phyloP scores from a whole-genome alignment of 2,888 invertebrate genomes.

The Tupiocoris notatus region DNA sequence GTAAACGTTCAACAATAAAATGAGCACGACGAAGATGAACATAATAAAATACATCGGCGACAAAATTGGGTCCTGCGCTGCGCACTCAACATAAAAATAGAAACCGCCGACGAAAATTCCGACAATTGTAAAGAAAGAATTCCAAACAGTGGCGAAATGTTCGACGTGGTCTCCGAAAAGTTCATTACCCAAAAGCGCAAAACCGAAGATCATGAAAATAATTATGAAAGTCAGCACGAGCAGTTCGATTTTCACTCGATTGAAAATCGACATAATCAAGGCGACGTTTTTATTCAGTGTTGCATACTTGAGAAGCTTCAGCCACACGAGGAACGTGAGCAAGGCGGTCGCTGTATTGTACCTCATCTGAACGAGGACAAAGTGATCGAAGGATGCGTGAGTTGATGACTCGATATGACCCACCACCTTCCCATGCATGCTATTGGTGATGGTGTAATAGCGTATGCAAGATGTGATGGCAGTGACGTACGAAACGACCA shows the following conservation, averaged over 20 bases:
- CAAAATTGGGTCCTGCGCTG: background rate
- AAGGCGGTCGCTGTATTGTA: conserved; percentile 21
- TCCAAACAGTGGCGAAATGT: conserved; percentile 35
- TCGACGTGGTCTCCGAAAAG: conserved; percentile 33
- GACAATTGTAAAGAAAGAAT: conserved; percentile 26
- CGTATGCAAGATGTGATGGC: conserved; percentile 10
- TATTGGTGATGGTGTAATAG: conserved; percentile 2
- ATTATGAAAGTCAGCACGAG: conserved; percentile 20
- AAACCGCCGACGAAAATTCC: conserved; percentile 38
- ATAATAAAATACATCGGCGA: conserved; percentile 28
- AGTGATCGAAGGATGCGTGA: conserved; percentile 36
- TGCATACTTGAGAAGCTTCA: conserved; percentile 32
- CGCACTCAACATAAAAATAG: conserved; percentile 32
- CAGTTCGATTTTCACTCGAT: conserved; percentile 17
- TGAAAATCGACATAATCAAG: conserved; percentile 23
- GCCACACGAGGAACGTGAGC: conserved; percentile 31
- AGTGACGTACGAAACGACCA: conserved; percentile 17
- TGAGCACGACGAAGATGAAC: conserved; percentile 31
- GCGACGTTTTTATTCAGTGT: conserved; percentile 25
- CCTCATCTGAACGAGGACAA: conserved; percentile 18
- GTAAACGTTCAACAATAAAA: conserved; percentile 29
- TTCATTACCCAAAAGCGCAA: conserved; percentile 20
- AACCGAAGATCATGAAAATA: conserved; percentile 21
- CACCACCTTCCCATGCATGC: conserved; percentile 30
- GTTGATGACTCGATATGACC: conserved; percentile 5